Percentiles rank a stretch among this genome's conserved stretches.
Evolutionary conservation across 2,888 invertebrate genomes (phyloP).

Genomic region (Xiphydria camelus): DNA sequence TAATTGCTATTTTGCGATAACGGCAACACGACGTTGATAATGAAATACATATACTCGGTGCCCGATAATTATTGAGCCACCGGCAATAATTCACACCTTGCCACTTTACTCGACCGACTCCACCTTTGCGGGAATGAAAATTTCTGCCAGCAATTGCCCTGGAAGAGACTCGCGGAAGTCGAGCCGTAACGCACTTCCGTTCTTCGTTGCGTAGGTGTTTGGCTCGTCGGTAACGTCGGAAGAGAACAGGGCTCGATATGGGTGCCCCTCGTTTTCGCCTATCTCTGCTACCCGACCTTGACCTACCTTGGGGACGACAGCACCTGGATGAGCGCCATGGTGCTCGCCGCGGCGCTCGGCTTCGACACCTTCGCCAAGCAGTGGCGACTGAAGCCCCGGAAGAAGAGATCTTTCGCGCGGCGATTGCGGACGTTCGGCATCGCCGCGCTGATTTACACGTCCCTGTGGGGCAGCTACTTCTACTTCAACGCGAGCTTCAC

Average conservation of each 20-base stretch:
- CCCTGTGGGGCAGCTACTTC: conserved; percentile 77
- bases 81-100: too few species aligned
- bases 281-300: conserved; percentile 68
- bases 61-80: too few species aligned
- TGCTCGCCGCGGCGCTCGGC: conserved; percentile 67
- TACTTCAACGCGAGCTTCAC: conserved; percentile 88
- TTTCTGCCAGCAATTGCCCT: too few species aligned
- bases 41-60: too few species aligned
- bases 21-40: too few species aligned
- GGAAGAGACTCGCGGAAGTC: too few species aligned
- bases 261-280: conserved; percentile 72
- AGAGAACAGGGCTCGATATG: conserved; percentile 75
- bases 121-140: too few species aligned
- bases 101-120: too few species aligned
- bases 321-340: conserved; percentile 70
- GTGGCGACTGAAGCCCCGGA: conserved; percentile 73
- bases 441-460: conserved; percentile 70
- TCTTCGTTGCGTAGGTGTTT: conserved; percentile 69
- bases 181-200: too few species aligned
- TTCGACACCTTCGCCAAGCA: conserved; percentile 79
- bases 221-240: conserved; percentile 90
- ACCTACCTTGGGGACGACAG: conserved; percentile 76
- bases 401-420: conserved; percentile 52
- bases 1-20: too few species aligned
- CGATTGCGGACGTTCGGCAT: conserved; percentile 65